Evolutionary conservation across 2,797 vertebrate genomes (phyloP).

Genomic region (Pipistrellus kuhlii): DNA sequence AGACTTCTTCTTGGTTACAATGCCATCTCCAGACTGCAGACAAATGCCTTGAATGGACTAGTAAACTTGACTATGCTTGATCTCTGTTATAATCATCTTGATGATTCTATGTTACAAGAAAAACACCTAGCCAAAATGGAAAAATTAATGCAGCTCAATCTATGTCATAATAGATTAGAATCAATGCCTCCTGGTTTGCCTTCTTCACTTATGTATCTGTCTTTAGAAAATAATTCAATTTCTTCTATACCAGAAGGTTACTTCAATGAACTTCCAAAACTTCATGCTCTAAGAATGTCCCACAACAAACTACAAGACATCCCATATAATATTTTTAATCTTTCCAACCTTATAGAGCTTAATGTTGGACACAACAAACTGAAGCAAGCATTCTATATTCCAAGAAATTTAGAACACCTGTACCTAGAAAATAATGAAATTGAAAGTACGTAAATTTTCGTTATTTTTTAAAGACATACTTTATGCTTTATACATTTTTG

Average conservation of each 20-base stretch:
- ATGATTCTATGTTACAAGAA: constrained; percentile 85
- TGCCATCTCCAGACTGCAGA: constrained; percentile 86
- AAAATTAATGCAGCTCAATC: constrained; percentile 89
- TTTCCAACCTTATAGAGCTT: constrained; percentile 89
- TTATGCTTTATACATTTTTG: constrained; percentile 17
- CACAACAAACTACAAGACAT: constrained; percentile 88
- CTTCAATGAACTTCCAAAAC: constrained; percentile 87
- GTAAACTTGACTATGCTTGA: constrained; percentile 89
- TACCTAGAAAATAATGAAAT: constrained; percentile 90
- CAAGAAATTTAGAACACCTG: constrained; percentile 90
- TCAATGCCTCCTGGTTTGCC: constrained; percentile 88
- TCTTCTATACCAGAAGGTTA: constrained; percentile 90
- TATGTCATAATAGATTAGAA: constrained; percentile 89
- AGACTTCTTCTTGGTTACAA: constrained; percentile 90
- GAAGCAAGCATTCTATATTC: constrained; percentile 89
- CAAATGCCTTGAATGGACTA: constrained; percentile 84
- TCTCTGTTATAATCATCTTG: constrained; percentile 88
- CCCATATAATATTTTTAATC: constrained; percentile 87
- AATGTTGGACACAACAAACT: constrained; percentile 91
- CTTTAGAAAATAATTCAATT: constrained; percentile 91
- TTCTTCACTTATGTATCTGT: constrained; percentile 91
- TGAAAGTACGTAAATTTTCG: constrained; percentile 87
- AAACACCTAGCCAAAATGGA: constrained; percentile 87
- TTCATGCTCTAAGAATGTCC: constrained; percentile 88
- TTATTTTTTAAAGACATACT: constrained; percentile 36